These are phyloP conservation scores for Micoletzkya japonica DNA, from an alignment of 2,888 invertebrate species.

Conservation along the genomic window DNA sequence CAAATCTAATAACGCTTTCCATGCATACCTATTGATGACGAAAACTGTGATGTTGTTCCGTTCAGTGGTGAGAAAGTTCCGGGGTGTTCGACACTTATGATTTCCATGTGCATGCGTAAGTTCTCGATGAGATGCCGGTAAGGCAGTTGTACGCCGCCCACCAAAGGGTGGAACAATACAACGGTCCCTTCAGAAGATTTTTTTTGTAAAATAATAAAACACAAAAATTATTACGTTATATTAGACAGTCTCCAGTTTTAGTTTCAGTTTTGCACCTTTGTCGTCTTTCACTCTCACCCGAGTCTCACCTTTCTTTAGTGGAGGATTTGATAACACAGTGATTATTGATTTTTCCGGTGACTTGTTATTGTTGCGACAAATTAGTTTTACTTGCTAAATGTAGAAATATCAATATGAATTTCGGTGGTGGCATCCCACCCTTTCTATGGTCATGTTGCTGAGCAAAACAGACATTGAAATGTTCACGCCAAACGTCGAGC, in stretches of 20 bases:
- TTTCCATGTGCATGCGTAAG: background rate
- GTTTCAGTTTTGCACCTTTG: no score
- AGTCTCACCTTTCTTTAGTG: background rate
- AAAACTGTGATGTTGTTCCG: background rate
- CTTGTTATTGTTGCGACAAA: no score
- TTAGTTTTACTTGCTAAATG: constrained; percentile 9
- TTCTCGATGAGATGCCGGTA: constrained; percentile 10
- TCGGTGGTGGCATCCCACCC: background rate
- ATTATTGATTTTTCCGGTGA: background rate
- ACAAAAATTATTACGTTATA: no score
- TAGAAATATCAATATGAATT: background rate
- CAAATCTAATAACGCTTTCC: no score
- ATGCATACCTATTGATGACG: background rate
- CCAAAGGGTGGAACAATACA: background rate
- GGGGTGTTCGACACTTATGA: constrained; percentile 8
- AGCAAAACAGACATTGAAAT: constrained; percentile 1
- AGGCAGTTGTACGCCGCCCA: constrained; percentile 19
- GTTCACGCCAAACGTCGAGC: background rate
- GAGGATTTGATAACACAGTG: background rate
- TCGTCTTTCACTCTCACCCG: background rate
- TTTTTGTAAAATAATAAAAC: background rate
- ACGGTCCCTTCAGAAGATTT: background rate
- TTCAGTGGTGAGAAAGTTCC: background rate
- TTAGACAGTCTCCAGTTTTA: no score
- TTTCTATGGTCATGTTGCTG: background rate